A percentile compares a stretch with the other conserved stretches of the same genome.
These are phyloP conservation scores for Crotalus tigris DNA, from an alignment of 2,113 vertebrate genomes.

Conservation along the genomic window DNA sequence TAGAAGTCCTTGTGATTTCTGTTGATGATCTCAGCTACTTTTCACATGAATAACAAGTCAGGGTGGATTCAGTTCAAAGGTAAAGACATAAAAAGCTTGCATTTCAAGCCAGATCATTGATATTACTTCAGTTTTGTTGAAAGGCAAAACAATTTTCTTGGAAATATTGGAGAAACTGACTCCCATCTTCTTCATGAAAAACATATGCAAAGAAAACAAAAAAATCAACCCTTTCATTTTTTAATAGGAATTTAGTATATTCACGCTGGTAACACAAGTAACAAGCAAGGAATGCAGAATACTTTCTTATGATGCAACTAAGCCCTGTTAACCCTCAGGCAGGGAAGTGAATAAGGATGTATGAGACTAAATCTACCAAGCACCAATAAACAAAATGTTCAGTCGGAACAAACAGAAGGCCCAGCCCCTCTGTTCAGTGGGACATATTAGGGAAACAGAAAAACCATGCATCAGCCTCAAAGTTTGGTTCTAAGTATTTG, in stretches of 20 bases:
- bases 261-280: background rate
- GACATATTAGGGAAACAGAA: background rate
- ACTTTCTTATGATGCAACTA: background rate
- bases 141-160: background rate
- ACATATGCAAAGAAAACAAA: background rate
- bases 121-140: background rate
- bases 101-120: background rate
- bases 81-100: too few species aligned
- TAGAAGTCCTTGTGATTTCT: background rate
- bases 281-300: background rate
- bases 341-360: background rate
- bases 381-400: background rate
- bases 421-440: background rate
- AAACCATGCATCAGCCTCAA: too few species aligned
- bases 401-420: background rate
- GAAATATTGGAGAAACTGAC: background rate
- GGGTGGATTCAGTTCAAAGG: background rate
- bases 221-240: background rate
- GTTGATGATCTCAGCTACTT: background rate
- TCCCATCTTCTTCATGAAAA: background rate
- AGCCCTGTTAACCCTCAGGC: background rate
- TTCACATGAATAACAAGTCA: background rate
- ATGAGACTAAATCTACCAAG: background rate
- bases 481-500: too few species aligned
- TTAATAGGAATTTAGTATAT: background rate